These are phyloP conservation scores for Hirudinaria manillensis DNA, from an alignment of 2,888 invertebrate genomes.

Conservation along the genomic window DNA sequence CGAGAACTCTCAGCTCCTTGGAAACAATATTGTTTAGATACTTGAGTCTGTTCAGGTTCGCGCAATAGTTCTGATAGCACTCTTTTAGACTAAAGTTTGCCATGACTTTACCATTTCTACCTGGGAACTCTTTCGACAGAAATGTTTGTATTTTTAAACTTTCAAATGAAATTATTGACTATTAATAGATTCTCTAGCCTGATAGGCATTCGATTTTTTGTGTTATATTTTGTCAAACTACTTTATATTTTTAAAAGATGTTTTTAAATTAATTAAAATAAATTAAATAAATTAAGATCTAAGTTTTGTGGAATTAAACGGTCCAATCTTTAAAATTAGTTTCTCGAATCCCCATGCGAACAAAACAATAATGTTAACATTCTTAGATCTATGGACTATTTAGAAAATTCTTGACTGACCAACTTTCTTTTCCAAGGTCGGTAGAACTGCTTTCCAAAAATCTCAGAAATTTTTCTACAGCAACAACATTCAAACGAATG, in stretches of 20 bases:
- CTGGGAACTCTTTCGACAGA: constrained; percentile 50
- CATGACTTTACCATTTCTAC: constrained; percentile 53
- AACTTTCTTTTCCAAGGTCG: constrained; percentile 57
- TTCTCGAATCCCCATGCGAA: not conserved
- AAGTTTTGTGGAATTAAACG: not conserved
- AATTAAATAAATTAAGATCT: no score
- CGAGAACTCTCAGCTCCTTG: no score
- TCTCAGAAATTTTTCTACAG: constrained; percentile 62
- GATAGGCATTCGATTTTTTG: not conserved
- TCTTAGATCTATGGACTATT: no score
- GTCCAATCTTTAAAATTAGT: not conserved
- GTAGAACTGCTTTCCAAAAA: constrained; percentile 63
- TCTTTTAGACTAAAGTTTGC: no score
- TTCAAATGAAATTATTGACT: not conserved
- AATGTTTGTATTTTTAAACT: constrained; percentile 44
- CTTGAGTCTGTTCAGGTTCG: no score
- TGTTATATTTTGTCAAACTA: no score
- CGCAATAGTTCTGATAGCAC: no score
- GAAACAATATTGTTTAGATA: no score
- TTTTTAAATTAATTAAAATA: no score
- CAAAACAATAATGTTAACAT: no score
- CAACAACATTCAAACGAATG: constrained; percentile 46
- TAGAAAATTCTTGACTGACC: no score
- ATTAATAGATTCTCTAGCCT: not conserved
- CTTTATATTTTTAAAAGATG: no score